Conservation (phyloP, 2,113 vertebrate species). For the Nerophis ophidion region DNA sequence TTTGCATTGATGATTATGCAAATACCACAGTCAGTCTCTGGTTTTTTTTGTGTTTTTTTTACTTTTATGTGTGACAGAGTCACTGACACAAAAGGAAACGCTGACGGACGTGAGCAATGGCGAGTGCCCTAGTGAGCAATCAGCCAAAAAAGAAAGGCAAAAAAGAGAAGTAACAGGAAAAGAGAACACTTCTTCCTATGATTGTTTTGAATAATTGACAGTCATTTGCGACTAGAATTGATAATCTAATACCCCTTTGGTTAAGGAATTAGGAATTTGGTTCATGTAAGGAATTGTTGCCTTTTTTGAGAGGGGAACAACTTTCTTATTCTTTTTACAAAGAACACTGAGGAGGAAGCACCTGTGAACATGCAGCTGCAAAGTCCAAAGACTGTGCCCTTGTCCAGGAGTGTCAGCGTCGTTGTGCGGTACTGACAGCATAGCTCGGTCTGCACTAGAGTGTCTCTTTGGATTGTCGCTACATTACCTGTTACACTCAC, state of each 20-base stretch:
- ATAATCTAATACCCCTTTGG: too few relatives aligned
- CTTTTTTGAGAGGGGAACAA: not conserved
- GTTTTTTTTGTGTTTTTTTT: not conserved
- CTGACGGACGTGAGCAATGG: conserved; percentile 40
- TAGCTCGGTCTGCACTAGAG: conserved; percentile 31
- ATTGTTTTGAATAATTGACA: too few relatives aligned
- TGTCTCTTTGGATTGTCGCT: conserved; percentile 29
- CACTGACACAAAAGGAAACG: conserved; percentile 41
- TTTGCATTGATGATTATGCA: conserved; percentile 7
- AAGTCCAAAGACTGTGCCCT: conserved; percentile 1
- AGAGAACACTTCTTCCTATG: not conserved
- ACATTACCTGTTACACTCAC: conserved; percentile 25
- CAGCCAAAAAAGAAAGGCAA: conserved; percentile 2
- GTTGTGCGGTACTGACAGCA: conserved; percentile 18
- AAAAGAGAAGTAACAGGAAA: not conserved
- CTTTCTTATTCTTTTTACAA: not conserved
- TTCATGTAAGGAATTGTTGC: not conserved
- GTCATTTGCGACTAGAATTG: too few relatives aligned
- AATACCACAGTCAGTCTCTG: not conserved
- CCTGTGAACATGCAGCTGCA: not conserved
- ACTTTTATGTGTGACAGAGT: conserved; percentile 9
- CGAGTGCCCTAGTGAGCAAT: conserved; percentile 27
- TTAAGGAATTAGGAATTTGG: too few relatives aligned
- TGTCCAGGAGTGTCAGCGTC: conserved; percentile 26
- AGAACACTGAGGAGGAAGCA: not conserved